These are phyloP conservation scores for Bursaphelenchus okinawaensis DNA, from an alignment of 2,888 invertebrate species.

Conservation along the genomic window DNA sequence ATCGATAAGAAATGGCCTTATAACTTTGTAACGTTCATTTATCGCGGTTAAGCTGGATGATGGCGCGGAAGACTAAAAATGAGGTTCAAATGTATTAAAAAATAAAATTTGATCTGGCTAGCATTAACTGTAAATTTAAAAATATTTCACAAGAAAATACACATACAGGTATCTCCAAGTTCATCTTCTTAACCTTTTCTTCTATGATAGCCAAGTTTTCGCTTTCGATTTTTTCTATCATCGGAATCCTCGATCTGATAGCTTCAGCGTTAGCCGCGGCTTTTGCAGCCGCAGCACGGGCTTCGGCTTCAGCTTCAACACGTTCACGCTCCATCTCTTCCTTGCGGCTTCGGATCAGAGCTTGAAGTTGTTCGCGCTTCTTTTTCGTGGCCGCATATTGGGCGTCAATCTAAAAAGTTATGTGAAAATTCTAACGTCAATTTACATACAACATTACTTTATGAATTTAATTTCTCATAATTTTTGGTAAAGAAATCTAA, in stretches of 20 bases:
- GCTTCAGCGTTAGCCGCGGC: conserved; percentile 7
- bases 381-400: conserved; percentile 1
- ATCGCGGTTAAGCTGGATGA: neutral
- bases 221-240: conserved; percentile 5
- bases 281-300: conserved; percentile 3
- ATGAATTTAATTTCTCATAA: too few relatives aligned
- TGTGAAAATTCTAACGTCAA: neutral
- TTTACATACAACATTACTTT: too few relatives aligned
- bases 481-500: too few relatives aligned
- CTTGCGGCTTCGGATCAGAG: neutral
- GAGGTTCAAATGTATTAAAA: neutral
- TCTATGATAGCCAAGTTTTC: neutral
- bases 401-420: conserved; percentile 1
- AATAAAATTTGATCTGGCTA: neutral
- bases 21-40: neutral
- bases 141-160: too few relatives aligned
- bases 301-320: conserved; percentile 6
- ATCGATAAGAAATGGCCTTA: conserved; percentile 2
- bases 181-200: neutral
- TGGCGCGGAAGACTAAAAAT: neutral
- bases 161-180: neutral
- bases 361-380: neutral
- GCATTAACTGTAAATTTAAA: neutral
- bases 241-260: neutral
- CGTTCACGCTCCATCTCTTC: conserved; percentile 12